Percentiles rank a stretch among this genome's conserved stretches.
Evolutionary conservation across 64 coral and sea anemone genomes (phyloP).

Genomic region (Astreopora myriophthalma): DNA sequence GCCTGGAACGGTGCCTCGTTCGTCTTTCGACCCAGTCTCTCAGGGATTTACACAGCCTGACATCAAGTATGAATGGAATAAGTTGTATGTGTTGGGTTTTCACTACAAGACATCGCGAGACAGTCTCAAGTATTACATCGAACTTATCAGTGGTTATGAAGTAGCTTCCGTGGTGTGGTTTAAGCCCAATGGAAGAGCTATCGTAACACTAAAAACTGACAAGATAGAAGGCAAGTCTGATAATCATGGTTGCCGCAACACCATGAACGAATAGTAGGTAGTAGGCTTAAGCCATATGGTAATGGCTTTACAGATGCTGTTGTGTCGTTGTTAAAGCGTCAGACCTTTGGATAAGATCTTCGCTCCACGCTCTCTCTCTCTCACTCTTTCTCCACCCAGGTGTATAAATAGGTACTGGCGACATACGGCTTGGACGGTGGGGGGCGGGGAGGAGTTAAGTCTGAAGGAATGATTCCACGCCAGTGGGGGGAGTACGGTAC

Average conservation of each 20-base stretch:
- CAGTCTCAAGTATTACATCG: not conserved
- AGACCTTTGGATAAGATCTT: not conserved
- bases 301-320: too few species aligned
- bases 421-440: too few species aligned
- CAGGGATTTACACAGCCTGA: constrained; percentile 4
- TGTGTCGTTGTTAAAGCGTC: too few species aligned
- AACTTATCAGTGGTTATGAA: constrained; percentile 16
- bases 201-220: not conserved
- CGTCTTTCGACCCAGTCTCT: not conserved
- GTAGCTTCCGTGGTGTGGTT: not conserved
- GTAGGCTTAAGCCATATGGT: not conserved
- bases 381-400: too few species aligned
- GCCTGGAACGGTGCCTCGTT: not conserved
- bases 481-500: too few species aligned
- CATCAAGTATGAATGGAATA: constrained; percentile 18
- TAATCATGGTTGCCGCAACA: too few species aligned
- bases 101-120: not conserved
- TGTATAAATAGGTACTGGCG: too few species aligned
- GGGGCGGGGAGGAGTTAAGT: too few species aligned
- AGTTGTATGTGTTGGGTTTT: constrained; percentile 11
- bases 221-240: not conserved
- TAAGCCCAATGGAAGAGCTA: constrained; percentile 15
- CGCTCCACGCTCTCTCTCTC: not conserved
- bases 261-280: not conserved
- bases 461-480: too few species aligned